A percentile compares a stretch with the other conserved stretches of the same genome.
Evolutionary conservation across 2,113 vertebrate genomes (phyloP).

Genomic region (Rousettus leschenaultii): DNA sequence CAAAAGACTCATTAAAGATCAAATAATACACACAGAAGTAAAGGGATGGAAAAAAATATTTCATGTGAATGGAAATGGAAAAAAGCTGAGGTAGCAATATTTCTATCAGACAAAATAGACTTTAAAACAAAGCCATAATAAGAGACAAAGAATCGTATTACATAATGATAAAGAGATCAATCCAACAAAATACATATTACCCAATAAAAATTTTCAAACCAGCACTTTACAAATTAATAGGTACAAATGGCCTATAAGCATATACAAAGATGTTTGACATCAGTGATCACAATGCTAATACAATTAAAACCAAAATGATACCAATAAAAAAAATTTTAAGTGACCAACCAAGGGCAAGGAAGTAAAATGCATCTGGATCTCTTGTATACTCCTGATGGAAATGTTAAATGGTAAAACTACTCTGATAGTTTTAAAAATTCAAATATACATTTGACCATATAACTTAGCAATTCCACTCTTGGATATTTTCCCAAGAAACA

Average conservation of each 20-base stretch:
- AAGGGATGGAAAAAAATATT: too few relatives aligned
- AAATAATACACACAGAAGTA: too few relatives aligned
- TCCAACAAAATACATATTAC: neutral
- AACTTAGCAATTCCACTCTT: neutral
- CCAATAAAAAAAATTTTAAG: neutral
- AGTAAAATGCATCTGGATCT: neutral
- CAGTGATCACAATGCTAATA: neutral
- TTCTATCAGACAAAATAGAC: too few relatives aligned
- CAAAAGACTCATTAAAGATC: too few relatives aligned
- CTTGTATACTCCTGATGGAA: neutral
- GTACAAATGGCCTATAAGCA: neutral
- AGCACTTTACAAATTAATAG: neutral
- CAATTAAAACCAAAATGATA: neutral
- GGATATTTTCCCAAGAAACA: neutral
- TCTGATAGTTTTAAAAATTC: neutral
- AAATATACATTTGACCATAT: neutral
- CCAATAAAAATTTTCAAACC: neutral
- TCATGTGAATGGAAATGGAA: too few relatives aligned
- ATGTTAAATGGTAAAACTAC: neutral
- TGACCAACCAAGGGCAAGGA: neutral
- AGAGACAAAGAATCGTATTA: too few relatives aligned
- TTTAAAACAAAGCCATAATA: too few relatives aligned
- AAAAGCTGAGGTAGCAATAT: too few relatives aligned
- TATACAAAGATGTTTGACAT: neutral
- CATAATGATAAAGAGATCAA: too few relatives aligned